Conservation (phyloP, 37 sponge, comb jelly and placozoan genomes). For the Geodia barretti region DNA sequence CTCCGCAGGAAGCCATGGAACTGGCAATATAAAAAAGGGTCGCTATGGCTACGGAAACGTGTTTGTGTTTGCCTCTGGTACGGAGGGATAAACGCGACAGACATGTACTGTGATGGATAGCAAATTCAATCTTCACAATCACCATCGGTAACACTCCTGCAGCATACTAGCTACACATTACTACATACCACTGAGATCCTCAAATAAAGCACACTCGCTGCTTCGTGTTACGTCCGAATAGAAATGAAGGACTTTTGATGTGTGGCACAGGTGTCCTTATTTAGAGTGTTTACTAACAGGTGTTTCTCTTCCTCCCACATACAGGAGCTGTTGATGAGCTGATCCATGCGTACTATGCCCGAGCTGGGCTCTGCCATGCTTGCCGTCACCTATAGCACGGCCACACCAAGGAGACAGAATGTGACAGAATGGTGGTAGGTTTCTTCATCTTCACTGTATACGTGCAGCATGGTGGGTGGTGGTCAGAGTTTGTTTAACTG, state of each 20-base stretch:
- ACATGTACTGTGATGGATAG: slow-evolving; percentile 97
- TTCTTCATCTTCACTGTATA: too few relatives aligned
- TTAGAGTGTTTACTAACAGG: not conserved
- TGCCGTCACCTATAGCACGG: slow-evolving; percentile 79
- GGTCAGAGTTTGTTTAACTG: too few relatives aligned
- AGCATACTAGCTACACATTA: not conserved
- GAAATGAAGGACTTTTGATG: not conserved
- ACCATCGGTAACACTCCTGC: slow-evolving; percentile 54
- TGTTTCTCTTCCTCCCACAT: not conserved
- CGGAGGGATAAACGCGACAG: slow-evolving; percentile 71
- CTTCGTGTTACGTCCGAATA: not conserved
- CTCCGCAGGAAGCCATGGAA: slow-evolving; percentile 40
- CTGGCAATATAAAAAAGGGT: slow-evolving; percentile 47
- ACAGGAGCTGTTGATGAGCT: slow-evolving; percentile 71
- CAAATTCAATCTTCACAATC: slow-evolving; percentile 89
- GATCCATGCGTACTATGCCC: slow-evolving; percentile 69
- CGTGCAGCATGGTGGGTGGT: too few relatives aligned
- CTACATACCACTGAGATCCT: not conserved
- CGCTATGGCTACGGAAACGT: slow-evolving; percentile 88
- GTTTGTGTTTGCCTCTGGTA: slow-evolving; percentile 95
- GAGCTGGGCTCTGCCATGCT: slow-evolving; percentile 71
- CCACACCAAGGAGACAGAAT: not conserved
- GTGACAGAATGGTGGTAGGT: slow-evolving; percentile 42
- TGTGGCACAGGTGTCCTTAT: not conserved
- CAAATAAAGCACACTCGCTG: not conserved